Evolutionary conservation across 2,797 vertebrate genomes (phyloP).

Genomic region (Brachymystax lenok): DNA sequence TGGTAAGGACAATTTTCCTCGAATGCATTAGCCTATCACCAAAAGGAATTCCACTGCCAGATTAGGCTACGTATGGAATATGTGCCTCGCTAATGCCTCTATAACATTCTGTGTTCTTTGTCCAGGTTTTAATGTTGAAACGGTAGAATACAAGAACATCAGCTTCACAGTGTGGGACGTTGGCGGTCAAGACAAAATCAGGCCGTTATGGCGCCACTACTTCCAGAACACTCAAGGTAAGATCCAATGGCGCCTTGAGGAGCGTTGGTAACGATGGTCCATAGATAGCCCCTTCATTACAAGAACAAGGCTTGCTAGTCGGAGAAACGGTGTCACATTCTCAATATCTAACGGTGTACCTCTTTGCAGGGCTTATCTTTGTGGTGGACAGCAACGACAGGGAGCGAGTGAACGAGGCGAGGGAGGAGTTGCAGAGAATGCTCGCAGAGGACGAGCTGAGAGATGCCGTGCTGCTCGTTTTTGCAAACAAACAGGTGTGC

Average conservation of each 20-base stretch:
- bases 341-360: not conserved
- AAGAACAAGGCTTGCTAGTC: slow-evolving; percentile 19
- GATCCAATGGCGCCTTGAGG: slow-evolving; percentile 15
- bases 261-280: slow-evolving; percentile 28
- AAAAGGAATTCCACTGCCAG: not conserved
- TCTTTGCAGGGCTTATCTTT: slow-evolving; percentile 81
- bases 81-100: not conserved
- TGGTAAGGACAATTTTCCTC: slow-evolving; percentile 62
- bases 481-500: slow-evolving; percentile 86
- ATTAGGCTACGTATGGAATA: not conserved
- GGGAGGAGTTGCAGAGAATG: slow-evolving; percentile 83
- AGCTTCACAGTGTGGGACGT: slow-evolving; percentile 90
- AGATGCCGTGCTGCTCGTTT: slow-evolving; percentile 84
- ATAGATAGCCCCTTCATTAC: slow-evolving; percentile 41
- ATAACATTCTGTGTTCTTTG: not conserved
- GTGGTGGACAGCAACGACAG: slow-evolving; percentile 89
- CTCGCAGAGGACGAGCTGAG: slow-evolving; percentile 83
- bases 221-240: slow-evolving; percentile 92
- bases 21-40: not conserved
- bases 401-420: slow-evolving; percentile 83
- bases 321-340: not conserved
- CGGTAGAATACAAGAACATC: slow-evolving; percentile 91
- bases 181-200: slow-evolving; percentile 88
- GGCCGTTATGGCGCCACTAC: slow-evolving; percentile 88
- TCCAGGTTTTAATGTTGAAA: slow-evolving; percentile 89